A percentile compares a stretch with the other conserved stretches of the same genome.
These are phyloP conservation scores for Imbricaverruca yamaguchii DNA, from an alignment of 2,888 invertebrate species.

Conservation along the genomic window DNA sequence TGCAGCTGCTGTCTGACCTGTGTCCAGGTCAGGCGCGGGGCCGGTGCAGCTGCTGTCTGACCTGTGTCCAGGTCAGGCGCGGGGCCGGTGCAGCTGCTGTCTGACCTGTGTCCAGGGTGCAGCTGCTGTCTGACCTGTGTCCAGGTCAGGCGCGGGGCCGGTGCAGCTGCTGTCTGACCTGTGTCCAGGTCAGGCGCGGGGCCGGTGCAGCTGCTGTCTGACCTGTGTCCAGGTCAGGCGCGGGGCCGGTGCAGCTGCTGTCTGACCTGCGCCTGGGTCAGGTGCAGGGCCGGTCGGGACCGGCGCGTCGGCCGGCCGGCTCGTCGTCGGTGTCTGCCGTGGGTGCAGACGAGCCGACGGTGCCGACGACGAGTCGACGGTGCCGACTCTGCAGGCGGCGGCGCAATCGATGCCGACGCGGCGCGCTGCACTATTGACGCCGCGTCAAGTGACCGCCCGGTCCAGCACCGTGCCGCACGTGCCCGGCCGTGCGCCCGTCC, in stretches of 20 bases:
- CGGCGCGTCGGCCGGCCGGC: background rate
- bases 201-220: background rate
- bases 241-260: no score
- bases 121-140: background rate
- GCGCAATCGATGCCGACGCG: background rate
- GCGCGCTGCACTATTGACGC: constrained; percentile 15
- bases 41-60: no score
- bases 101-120: no score
- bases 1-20: background rate
- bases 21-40: background rate
- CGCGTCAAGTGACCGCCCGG: background rate
- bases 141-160: no score
- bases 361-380: background rate
- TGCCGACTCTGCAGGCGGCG: background rate
- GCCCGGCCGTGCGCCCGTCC: background rate
- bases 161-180: no score
- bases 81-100: background rate
- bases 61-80: background rate
- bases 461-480: background rate
- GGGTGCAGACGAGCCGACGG: background rate
- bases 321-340: background rate
- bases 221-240: background rate
- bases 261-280: background rate
- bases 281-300: background rate
- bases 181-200: no score